Evolutionary conservation across 35 echinoderm and acorn worm genomes (phyloP).

Genomic region (Lytechinus variegatus): DNA sequence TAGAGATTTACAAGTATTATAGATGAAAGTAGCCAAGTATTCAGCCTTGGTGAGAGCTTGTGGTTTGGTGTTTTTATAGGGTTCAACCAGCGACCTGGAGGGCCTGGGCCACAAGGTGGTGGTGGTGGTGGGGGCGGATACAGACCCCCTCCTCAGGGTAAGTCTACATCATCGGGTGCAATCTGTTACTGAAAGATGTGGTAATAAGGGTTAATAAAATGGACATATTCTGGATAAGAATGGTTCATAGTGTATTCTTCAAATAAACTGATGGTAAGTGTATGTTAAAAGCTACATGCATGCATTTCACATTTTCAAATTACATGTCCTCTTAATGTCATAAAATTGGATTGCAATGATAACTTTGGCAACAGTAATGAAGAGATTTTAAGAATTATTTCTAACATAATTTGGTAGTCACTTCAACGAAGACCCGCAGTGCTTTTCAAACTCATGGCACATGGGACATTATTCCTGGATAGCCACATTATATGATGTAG

Average conservation of each 20-base stretch:
- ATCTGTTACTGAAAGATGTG: neutral
- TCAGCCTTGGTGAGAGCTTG: neutral
- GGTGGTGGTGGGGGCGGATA: slow-evolving; percentile 43
- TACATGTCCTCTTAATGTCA: neutral
- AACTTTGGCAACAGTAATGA: neutral
- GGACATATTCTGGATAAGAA: too few species aligned
- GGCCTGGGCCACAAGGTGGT: slow-evolving; percentile 45
- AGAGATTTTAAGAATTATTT: neutral
- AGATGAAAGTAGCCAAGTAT: neutral
- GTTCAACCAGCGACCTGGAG: slow-evolving; percentile 40
- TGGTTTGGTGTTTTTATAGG: slow-evolving; percentile 9
- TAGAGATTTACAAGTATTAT: too few species aligned
- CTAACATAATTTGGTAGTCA: neutral
- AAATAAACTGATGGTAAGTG: neutral
- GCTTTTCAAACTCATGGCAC: too few species aligned
- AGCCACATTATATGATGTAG: too few species aligned
- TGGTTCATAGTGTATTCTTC: neutral
- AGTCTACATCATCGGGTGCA: neutral
- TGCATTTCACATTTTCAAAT: neutral
- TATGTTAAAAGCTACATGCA: too few species aligned
- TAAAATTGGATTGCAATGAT: neutral
- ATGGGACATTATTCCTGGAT: too few species aligned
- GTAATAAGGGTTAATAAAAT: neutral
- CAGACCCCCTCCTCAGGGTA: slow-evolving; percentile 52
- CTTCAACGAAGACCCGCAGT: too few species aligned